Base-by-base conservation (phyloP, 2,113 vertebrate genomes). In the Chaetops frenatus region DNA sequence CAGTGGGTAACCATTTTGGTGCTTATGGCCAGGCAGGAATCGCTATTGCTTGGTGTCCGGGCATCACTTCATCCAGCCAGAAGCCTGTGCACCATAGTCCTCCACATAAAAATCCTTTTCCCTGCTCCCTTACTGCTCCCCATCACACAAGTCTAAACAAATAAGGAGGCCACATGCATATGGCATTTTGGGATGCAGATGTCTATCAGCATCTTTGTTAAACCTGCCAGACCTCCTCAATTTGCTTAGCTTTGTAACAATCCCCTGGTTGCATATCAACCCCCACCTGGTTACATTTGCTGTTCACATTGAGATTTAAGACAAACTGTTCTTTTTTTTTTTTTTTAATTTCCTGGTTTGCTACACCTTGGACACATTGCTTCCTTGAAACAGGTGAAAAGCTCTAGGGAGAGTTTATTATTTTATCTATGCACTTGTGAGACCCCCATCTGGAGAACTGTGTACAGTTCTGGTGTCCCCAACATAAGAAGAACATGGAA, bases 281-380 rank as follows among this genome's bases (percentile, higher is more conserved):
- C 4, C 15, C 11, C 7, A n/a, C 60, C 11, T 6, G 4, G n/a
- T 38, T 25, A 42, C 6, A 20, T 27, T 31, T 71, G 38, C 48
- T 64, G 12, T 18, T 57, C 70, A n/a, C n/a, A 38, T 2, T 0
- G 1, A 82, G 15, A 6, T n/a, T 45, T 54, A 40, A 35, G 23
- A 42, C 40, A 47, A 76, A n/a, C 2, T 0, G 0, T 18, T 35
- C 11, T 5, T 35, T 5, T 35, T 44, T 44, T 5, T 35, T 5
- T 35, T 44, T 44, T 84, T 36, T 67, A 25, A 40, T 11, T 53
- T 47, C 11, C 11, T 9, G 1, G 6, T 21, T 72, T 76, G 48
- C 48, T 16, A 8, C 50, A 69, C 24, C 31, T 50, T 11, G 21
- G 12, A 18, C 19, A 47, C 0, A 1, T 1, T 71, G 73, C 45